A percentile compares a stretch with the other conserved stretches of the same genome.
phyloP scores from a whole-genome alignment of 2,797 vertebrate species.

The Lutjanus campechanus region DNA sequence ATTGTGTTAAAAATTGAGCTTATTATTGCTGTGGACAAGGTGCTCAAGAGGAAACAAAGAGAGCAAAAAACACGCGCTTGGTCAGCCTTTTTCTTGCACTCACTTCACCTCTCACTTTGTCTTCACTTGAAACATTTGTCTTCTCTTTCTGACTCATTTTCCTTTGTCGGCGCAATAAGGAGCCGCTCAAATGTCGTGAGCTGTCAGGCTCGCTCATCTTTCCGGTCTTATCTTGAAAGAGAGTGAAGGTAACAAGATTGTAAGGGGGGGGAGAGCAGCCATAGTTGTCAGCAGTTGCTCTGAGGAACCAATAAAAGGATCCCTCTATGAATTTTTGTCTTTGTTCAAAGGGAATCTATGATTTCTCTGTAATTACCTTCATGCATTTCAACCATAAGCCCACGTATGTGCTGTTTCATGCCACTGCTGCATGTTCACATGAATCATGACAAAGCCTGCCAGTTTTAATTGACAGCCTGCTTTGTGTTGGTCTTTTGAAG shows the following conservation, averaged over 20 bases:
- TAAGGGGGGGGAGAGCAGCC: neutral
- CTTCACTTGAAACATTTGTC: constrained; percentile 52
- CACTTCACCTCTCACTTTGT: constrained; percentile 40
- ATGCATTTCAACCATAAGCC: neutral
- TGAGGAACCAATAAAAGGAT: constrained; percentile 3
- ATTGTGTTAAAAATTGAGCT: constrained; percentile 29
- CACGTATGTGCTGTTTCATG: constrained; percentile 5
- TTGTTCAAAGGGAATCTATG: constrained; percentile 1
- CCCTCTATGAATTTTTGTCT: constrained; percentile 6
- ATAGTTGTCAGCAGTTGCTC: constrained; percentile 27
- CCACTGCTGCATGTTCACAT: neutral
- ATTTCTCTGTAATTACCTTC: constrained; percentile 35
- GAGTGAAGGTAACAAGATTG: constrained; percentile 30
- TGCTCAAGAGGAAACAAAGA: constrained; percentile 16
- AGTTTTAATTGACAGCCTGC: constrained; percentile 40
- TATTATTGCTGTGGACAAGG: constrained; percentile 30
- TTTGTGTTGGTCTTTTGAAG: constrained; percentile 41
- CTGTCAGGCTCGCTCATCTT: constrained; percentile 67
- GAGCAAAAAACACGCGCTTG: neutral
- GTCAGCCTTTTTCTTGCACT: constrained; percentile 45
- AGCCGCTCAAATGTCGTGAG: constrained; percentile 65
- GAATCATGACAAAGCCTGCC: constrained; percentile 37
- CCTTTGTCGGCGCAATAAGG: constrained; percentile 60
- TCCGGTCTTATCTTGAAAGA: constrained; percentile 53
- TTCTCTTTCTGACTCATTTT: constrained; percentile 52